Percentiles rank a stretch among this genome's conserved stretches.
Evolutionary conservation across 1,140 invertebrate genomes (phyloP).

Genomic region (Whitmania pigra): DNA sequence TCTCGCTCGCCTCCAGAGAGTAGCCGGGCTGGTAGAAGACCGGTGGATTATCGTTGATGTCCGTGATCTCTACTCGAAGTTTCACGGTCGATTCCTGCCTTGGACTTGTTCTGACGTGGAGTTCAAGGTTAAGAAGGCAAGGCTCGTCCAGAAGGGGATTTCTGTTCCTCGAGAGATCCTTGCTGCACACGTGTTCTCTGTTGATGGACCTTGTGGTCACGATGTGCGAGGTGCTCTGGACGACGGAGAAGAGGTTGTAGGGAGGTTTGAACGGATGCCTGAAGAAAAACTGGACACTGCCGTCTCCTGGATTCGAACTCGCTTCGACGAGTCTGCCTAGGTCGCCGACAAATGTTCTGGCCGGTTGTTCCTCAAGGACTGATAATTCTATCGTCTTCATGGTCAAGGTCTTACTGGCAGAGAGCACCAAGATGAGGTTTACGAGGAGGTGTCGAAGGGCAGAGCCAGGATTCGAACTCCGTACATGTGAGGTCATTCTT

Average conservation of each 20-base stretch:
- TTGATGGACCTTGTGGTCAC: not conserved
- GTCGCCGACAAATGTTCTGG: not conserved
- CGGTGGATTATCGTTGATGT: constrained; percentile 18
- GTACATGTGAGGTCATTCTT: too few species aligned
- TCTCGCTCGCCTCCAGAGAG: not conserved
- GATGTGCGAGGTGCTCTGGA: not conserved
- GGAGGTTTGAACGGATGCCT: too few species aligned
- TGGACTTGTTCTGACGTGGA: not conserved
- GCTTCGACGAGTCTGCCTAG: not conserved
- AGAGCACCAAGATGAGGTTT: too few species aligned
- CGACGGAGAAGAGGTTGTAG: not conserved
- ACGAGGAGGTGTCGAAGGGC: too few species aligned
- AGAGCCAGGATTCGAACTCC: too few species aligned
- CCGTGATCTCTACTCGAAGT: not conserved
- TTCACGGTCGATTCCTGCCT: not conserved
- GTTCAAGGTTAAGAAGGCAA: not conserved
- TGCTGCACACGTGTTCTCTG: constrained; percentile 1
- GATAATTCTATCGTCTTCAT: not conserved
- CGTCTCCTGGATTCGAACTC: not conserved
- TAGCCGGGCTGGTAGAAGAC: constrained; percentile 5
- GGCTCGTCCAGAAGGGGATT: not conserved
- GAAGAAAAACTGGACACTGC: too few species aligned
- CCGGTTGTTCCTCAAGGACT: not conserved
- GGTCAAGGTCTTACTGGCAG: too few species aligned
- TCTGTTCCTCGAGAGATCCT: not conserved